Evolutionary conservation across 2,113 vertebrate genomes (phyloP).

Genomic region (Cebidichthys violaceus): DNA sequence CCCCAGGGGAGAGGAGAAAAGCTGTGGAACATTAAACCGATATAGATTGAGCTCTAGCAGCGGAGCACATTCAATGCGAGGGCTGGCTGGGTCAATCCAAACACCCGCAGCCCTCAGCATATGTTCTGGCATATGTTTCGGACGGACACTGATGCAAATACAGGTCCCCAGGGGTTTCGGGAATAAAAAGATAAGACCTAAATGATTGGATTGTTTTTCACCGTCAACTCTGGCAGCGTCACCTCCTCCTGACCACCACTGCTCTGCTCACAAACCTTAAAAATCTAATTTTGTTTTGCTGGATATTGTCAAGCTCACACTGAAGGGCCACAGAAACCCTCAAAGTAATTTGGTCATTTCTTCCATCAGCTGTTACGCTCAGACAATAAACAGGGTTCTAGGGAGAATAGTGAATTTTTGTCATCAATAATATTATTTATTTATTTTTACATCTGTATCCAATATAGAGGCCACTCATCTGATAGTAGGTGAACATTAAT

Average conservation of each 20-base stretch:
- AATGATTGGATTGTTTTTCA: conserved; percentile 65
- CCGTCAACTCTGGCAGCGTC: conserved; percentile 23
- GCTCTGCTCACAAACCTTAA: not conserved
- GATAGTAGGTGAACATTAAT: not conserved
- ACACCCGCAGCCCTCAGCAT: conserved; percentile 44
- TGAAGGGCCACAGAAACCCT: conserved; percentile 37
- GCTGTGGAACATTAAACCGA: conserved; percentile 48
- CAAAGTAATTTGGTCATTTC: conserved; percentile 35
- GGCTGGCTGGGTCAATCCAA: conserved; percentile 20
- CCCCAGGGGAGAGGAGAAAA: conserved; percentile 44
- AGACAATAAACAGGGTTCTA: conserved; percentile 36
- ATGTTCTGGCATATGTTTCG: conserved; percentile 67
- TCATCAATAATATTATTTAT: conserved; percentile 1
- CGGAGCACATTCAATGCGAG: conserved; percentile 48
- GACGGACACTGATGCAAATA: conserved; percentile 62
- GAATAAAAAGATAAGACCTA: conserved; percentile 58
- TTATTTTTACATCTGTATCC: not conserved
- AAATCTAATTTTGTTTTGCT: conserved; percentile 41
- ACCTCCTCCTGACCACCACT: conserved; percentile 19
- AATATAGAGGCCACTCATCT: conserved; percentile 10
- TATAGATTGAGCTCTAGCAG: conserved; percentile 35
- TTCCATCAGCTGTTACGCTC: conserved; percentile 38
- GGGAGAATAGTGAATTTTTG: not conserved
- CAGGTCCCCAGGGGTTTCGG: conserved; percentile 35
- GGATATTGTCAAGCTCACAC: conserved; percentile 22